Conservation (phyloP, 2,888 invertebrate genomes). For the Epinotia bilunana region DNA sequence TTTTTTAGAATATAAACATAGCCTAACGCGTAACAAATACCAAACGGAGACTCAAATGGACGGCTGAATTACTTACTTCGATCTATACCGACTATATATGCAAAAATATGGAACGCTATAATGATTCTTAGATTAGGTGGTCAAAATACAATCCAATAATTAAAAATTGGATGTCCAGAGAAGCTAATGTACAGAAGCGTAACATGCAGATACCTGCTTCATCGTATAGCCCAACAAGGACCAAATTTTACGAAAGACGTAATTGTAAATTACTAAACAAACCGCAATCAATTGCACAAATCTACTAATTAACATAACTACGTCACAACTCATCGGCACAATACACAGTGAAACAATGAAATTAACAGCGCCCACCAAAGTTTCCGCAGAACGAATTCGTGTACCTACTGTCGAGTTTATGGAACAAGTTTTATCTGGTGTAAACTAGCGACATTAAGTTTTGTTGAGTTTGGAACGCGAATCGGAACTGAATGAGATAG, state of each 20-base stretch:
- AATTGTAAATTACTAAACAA: conserved; percentile 29
- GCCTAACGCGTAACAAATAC: too few relatives aligned
- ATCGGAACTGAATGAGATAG: conserved; percentile 45
- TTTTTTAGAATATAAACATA: too few relatives aligned
- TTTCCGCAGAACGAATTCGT: conserved; percentile 54
- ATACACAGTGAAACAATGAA: conserved; percentile 52
- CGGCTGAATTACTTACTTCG: too few relatives aligned
- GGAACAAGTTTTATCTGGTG: conserved; percentile 61
- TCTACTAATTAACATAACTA: conserved; percentile 40
- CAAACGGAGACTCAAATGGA: too few relatives aligned
- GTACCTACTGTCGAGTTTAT: conserved; percentile 47
- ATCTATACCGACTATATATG: too few relatives aligned
- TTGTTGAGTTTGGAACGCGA: conserved; percentile 46
- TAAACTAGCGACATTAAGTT: conserved; percentile 64
- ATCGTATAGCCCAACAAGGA: background rate
- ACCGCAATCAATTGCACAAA: conserved; percentile 41
- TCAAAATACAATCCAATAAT: too few relatives aligned
- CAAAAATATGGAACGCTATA: too few relatives aligned
- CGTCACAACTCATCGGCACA: conserved; percentile 38
- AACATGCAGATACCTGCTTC: too few relatives aligned
- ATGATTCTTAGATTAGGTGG: too few relatives aligned
- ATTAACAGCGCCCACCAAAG: conserved; percentile 57
- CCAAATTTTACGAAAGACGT: background rate
- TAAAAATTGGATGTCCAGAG: too few relatives aligned
- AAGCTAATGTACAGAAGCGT: too few relatives aligned